These are phyloP conservation scores for Crossaster papposus DNA, from an alignment of 53 echinoderm and acorn worm species.

Conservation along the genomic window DNA sequence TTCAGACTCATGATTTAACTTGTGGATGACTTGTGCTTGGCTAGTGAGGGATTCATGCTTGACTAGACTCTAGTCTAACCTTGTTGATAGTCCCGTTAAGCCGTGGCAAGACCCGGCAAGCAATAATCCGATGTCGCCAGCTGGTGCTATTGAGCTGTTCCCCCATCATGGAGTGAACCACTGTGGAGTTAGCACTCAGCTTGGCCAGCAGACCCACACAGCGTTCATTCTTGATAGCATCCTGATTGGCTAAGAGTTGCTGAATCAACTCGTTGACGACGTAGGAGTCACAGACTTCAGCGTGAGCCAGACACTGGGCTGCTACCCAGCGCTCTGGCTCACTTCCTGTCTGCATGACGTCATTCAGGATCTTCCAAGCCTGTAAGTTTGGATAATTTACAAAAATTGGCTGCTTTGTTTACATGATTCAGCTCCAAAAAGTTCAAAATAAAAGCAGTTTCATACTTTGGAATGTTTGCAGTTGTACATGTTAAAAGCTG, in stretches of 20 bases:
- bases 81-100: slow-evolving; percentile 89
- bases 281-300: slow-evolving; percentile 95
- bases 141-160: slow-evolving; percentile 98
- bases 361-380: slow-evolving; percentile 83
- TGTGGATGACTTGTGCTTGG: background rate
- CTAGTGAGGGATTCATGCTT: no score
- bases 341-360: slow-evolving; percentile 72
- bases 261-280: slow-evolving; percentile 89
- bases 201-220: slow-evolving; percentile 80
- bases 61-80: no score
- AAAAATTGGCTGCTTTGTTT: background rate
- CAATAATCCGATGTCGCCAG: slow-evolving; percentile 90
- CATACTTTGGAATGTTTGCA: no score
- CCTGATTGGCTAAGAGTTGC: slow-evolving; percentile 83
- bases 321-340: slow-evolving; percentile 93
- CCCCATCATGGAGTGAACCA: slow-evolving; percentile 97
- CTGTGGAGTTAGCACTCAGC: slow-evolving; percentile 69
- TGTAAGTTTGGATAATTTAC: slow-evolving; percentile 13
- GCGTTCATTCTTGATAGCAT: slow-evolving; percentile 88
- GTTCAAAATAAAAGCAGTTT: no score
- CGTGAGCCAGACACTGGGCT: slow-evolving; percentile 95
- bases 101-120: slow-evolving; percentile 81
- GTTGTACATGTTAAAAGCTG: no score
- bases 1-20: background rate
- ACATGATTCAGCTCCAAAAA: background rate